Evolutionary conservation across 2,113 vertebrate genomes (phyloP), one percentile per base, ranked within the genome.

Genomic region (Echinops telfairi): DNA sequence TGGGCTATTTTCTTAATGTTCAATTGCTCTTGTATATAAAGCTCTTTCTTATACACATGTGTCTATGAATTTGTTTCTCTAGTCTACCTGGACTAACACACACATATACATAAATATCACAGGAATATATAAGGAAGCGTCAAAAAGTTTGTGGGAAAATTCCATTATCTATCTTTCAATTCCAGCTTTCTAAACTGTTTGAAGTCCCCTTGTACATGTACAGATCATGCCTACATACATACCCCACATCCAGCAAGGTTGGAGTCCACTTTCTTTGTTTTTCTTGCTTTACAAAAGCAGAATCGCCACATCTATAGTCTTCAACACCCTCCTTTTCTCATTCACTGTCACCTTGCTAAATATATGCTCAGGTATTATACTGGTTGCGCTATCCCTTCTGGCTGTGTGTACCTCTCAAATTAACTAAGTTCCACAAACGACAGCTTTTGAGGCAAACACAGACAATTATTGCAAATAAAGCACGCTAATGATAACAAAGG

Each of bases 201-300:
- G 15, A 20, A 60, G 58, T 20, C 15, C 58, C 58, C 57, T 60
- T 60, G 58, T 20, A 60, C 22, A 64, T 9, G 23, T 9, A 64
- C 25, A 23, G 6, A 64, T 64, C 66, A 70, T 70, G 66, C 66
- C 3, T 70, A n/a, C 66, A 71, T 71, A 71, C 31, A 71, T 33
- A 71, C n/a, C n/a, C 71, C 25, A 23, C 3, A 70, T 12, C 36
- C 7, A 4, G 9, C 68, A 68, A 73, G 3, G 17, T 4, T 73
- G 15, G 31, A 47, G 43, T 47, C 5, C 75, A 43, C 38, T 86
- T 86, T 77, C 31, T 95, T 88, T 81, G 43, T 62, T 76, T 60
- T 68, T 90, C 43, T 23, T 84, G 53, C 58, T 90, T 94, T 60
- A 95, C 25, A 93, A 85, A 90, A 95, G 53, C n/a, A 4, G 40